phyloP scores from a whole-genome alignment of 2,113 vertebrate species.

The Phylloscopus trochilus region DNA sequence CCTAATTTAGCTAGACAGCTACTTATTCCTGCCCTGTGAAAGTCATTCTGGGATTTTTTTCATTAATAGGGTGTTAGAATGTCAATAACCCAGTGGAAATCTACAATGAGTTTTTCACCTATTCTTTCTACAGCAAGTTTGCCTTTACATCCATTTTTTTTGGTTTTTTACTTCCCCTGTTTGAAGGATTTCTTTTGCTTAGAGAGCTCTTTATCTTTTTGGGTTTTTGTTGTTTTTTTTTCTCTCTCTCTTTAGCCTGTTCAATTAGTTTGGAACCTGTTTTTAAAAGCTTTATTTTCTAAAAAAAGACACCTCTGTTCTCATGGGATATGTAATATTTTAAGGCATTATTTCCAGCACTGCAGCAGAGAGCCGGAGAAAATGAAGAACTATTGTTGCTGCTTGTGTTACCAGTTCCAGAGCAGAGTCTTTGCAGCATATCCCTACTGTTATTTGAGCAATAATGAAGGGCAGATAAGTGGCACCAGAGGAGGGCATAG shows the following conservation, averaged over 20 bases:
- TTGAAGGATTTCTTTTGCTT: background rate
- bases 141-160: background rate
- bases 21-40: background rate
- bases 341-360: background rate
- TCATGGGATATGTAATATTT: background rate
- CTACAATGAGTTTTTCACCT: background rate
- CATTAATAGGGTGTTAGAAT: background rate
- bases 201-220: background rate
- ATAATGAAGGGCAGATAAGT: background rate
- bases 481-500: background rate
- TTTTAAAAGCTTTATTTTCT: background rate
- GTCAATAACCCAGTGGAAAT: background rate
- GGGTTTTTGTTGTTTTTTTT: too few species aligned
- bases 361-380: background rate
- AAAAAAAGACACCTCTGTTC: background rate
- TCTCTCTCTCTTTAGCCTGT: background rate
- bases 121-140: background rate
- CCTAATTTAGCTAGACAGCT: background rate
- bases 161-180: background rate
- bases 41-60: background rate
- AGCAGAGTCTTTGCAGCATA: background rate
- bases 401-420: background rate
- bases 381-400: background rate
- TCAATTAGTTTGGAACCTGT: background rate
- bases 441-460: background rate